Base-by-base conservation (phyloP, 2,888 invertebrate species). In the Hedychridium roseum region DNA sequence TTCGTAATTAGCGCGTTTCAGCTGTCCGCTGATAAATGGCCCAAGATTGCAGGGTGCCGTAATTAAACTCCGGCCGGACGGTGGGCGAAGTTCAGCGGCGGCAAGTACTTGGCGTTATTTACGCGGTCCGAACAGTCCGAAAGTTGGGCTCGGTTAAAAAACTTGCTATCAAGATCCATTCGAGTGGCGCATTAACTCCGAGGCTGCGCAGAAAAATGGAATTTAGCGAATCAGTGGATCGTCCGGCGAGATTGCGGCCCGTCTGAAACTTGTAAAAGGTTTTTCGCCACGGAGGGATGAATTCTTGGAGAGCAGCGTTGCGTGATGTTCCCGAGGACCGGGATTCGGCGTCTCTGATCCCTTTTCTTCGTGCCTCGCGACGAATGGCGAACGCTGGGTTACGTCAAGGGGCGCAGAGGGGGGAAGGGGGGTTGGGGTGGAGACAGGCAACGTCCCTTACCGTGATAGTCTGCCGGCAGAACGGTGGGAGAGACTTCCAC, bases 11-110 rank as follows among this genome's bases (percentile, higher is more conserved):
- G 9, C 9, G 3, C 27, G 12, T 11, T 27, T 23, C 27, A 11
- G 3, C 27, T 11, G 2, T 27, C n/a, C 27, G 12, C 27, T 47
- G 47, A 59, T 45, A 38, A 45, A 56, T 50, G 42, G 30, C 1
- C 23, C 34, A 40, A 64, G 60, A 64, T 60, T 53, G 57, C 37
- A 31, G 36, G 52, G 64, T 60, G 50, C 53, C 21, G 54, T 57
- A 62, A 62, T 62, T 64, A 62, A 64, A 43, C 48, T 6, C 12
- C 21, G 7, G n/a, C 2, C 30, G 20, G 20, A 15, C 6, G 32
- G 15, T n/a, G 35, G 11, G 16, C n/a, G 9, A n/a, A n/a, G n/a
- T n/a, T n/a, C n/a, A n/a, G n/a, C n/a, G n/a, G n/a, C n/a, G n/a
- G n/a, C n/a, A n/a, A n/a, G n/a, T n/a, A n/a, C n/a, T n/a, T n/a